Evolutionary conservation across 2,797 vertebrate species (phyloP), one percentile per base, ranked within the genome.

Genomic region (Danionella dracula): DNA sequence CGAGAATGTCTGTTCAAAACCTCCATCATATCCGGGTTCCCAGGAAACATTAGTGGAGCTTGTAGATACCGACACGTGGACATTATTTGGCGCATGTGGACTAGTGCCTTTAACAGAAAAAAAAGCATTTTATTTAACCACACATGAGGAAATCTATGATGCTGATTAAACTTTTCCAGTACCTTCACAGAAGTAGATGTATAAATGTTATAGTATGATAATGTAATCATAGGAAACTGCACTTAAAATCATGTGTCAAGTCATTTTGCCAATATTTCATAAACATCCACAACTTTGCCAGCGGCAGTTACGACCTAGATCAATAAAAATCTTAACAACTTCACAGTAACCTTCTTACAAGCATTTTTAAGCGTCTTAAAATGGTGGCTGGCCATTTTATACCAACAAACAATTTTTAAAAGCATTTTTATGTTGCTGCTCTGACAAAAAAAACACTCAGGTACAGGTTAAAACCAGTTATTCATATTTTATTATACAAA

Each of bases 1-100:
- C 85, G 97, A 99, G 90, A 99, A 99, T 78, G 95, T 99, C 94
- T 99, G 97, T 83, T 99, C 95, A 1, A 93, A 98, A 88, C 96
- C 97, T 75, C 97, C 97, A 57, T 99, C 96, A 62, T 99, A 99
- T 84, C 94, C 94, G 13, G 93, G 91, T 81, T 99, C 96, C 97
- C 97, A 99, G 84, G 97, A 97, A 78, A 98, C 92, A 40, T 99
- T 99, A 84, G 94, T 95, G 70, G 93, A 93, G 86, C 91, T 97
- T 84, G 93, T 95, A 72, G 92, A 94, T 72, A 90, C 92, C 78
- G 90, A 84, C 20, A 97, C 94, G 16, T 92, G 94, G 85, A 99
- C 91, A 73, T 90, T 92, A 80, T 89, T 89, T 1, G 97, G 96
- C 81, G 96, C 94, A 0, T 99, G 96, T 67, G 97, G 97, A 88